Percentiles rank a stretch among this genome's conserved stretches.
Evolutionary conservation across 1,140 invertebrate species (phyloP).

Genomic region (Potamilus streckersoni): DNA sequence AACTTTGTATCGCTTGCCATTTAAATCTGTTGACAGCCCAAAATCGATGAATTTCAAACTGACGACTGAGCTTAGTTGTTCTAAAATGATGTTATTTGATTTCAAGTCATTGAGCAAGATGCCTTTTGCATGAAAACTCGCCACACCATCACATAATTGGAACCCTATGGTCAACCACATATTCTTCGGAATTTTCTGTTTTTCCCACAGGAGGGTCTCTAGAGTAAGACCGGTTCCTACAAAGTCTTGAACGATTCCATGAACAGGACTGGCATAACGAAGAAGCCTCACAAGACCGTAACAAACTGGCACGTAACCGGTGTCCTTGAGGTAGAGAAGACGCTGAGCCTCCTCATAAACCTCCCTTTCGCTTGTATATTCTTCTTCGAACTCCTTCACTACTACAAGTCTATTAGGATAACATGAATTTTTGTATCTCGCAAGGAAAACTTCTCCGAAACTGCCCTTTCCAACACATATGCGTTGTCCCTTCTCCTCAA

Average conservation of each 20-base stretch:
- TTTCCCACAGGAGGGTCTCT: conserved; percentile 27
- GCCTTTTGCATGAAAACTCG: conserved; percentile 22
- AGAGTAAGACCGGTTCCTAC: conserved; percentile 23
- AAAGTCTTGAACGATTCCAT: conserved; percentile 31
- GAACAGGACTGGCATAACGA: conserved; percentile 1
- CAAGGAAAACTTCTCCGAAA: conserved; percentile 28
- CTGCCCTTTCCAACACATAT: conserved; percentile 21
- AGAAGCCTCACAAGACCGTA: conserved; percentile 21
- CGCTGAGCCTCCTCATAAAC: conserved; percentile 23
- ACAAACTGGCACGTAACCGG: conserved; percentile 26
- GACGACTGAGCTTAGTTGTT: neutral
- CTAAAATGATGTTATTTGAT: conserved; percentile 26
- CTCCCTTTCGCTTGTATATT: conserved; percentile 16
- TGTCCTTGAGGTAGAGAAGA: conserved; percentile 22
- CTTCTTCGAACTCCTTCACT: conserved; percentile 28
- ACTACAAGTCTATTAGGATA: conserved; percentile 17
- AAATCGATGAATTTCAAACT: conserved; percentile 26
- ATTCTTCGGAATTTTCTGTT: conserved; percentile 13
- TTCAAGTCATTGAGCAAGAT: conserved; percentile 32
- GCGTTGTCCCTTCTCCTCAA: conserved; percentile 3
- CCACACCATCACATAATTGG: conserved; percentile 28
- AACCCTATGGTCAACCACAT: conserved; percentile 15
- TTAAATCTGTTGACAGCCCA: conserved; percentile 26
- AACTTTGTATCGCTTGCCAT: conserved; percentile 25
- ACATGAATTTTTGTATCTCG: conserved; percentile 10